Conservation (phyloP, 2,113 vertebrate species). For the Tonatia bakeri region DNA sequence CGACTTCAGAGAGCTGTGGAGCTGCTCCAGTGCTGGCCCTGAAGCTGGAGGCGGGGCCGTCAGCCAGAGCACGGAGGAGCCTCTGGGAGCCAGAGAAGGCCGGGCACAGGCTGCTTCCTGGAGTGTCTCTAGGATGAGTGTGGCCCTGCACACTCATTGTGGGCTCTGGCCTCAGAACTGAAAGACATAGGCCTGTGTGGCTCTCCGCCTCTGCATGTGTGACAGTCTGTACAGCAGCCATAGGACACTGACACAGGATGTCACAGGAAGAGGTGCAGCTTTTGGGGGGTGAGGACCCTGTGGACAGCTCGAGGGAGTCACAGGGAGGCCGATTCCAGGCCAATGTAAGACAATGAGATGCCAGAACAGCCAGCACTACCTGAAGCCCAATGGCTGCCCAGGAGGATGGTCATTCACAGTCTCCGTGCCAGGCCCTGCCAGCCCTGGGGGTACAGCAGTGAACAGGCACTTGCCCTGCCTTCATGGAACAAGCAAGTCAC, state of each 20-base stretch:
- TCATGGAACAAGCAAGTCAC: not conserved
- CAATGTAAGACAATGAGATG: not conserved
- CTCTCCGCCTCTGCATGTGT: not conserved
- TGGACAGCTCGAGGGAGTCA: not conserved
- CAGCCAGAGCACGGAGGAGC: accelerated
- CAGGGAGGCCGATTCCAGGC: not conserved
- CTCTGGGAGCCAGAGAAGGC: not conserved
- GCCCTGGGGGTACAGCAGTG: not conserved
- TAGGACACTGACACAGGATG: not conserved
- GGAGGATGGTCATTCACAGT: not conserved
- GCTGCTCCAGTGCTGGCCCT: not conserved
- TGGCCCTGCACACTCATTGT: not conserved
- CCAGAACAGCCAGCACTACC: not conserved
- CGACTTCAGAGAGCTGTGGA: not conserved
- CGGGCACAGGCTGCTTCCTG: not conserved
- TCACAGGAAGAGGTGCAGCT: not conserved
- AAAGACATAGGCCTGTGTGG: not conserved
- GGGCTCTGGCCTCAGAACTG: not conserved
- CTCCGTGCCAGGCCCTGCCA: not conserved
- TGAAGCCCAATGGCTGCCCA: not conserved
- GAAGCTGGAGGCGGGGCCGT: not conserved
- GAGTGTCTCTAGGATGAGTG: not conserved
- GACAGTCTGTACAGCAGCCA: not conserved
- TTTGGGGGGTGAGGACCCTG: not conserved
- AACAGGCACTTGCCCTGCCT: not conserved